Conservation (phyloP, 1,140 invertebrate genomes). For the Papilio helenus region DNA sequence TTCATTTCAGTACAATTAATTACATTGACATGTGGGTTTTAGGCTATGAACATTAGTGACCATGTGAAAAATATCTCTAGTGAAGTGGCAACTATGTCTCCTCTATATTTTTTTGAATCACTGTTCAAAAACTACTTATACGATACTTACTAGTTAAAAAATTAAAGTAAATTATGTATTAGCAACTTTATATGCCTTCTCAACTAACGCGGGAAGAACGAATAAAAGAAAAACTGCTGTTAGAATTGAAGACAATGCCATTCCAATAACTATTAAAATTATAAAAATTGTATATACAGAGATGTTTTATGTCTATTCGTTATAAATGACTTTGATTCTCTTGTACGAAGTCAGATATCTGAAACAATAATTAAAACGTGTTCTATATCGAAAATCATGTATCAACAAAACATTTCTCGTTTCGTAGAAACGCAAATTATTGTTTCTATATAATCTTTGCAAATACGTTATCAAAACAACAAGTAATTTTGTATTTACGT, state of each 20-base stretch:
- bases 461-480: background rate
- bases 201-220: constrained; percentile 15
- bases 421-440: constrained; percentile 29
- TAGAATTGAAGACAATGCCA: constrained; percentile 3
- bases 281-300: background rate
- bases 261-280: background rate
- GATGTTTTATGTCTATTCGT: background rate
- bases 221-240: constrained; percentile 31
- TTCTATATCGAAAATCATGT: background rate
- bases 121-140: background rate
- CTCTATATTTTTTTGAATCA: background rate
- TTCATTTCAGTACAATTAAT: no score
- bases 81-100: no score
- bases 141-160: background rate
- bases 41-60: no score
- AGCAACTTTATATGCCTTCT: constrained; percentile 13
- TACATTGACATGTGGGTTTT: no score
- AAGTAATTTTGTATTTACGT: constrained; percentile 10
- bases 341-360: constrained; percentile 30
- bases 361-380: constrained; percentile 37
- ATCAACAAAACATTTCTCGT: background rate
- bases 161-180: background rate
- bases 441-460: constrained; percentile 6
- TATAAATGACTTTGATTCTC: background rate
- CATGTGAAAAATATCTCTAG: no score